Evolutionary conservation across 2,888 invertebrate species (phyloP).

Genomic region (Lasioglossum figueresi): DNA sequence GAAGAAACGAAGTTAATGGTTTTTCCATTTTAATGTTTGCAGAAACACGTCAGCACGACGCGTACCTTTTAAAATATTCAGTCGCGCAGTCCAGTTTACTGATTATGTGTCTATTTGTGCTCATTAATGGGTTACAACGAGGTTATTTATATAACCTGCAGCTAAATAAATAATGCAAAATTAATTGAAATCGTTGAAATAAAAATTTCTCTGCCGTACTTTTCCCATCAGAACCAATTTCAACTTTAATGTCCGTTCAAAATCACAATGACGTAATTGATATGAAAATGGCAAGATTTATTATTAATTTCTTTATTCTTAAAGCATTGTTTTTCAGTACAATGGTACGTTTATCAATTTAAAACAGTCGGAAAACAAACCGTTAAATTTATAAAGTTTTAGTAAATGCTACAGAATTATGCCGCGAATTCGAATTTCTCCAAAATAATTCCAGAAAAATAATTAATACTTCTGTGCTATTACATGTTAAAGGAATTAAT

Average conservation of each 20-base stretch:
- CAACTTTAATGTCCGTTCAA: no score
- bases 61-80: slow-evolving; percentile 15
- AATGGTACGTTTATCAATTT: no score
- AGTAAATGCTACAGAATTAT: not conserved
- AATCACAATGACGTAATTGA: no score
- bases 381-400: not conserved
- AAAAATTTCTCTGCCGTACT: no score
- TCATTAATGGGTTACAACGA: not conserved
- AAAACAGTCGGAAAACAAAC: not conserved
- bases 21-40: slow-evolving; percentile 5
- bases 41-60: not conserved
- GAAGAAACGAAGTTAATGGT: not conserved
- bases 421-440: not conserved
- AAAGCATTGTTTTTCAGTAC: no score
- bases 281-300: no score
- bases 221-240: no score
- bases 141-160: not conserved
- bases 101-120: not conserved
- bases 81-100: slow-evolving; percentile 14
- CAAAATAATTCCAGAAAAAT: not conserved
- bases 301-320: no score
- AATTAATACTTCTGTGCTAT: not conserved
- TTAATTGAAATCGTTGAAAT: no score
- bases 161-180: not conserved
- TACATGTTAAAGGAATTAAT: not conserved